These are phyloP conservation scores for Synchiropus splendidus DNA, from an alignment of 2,113 vertebrate genomes.

Conservation along the genomic window DNA sequence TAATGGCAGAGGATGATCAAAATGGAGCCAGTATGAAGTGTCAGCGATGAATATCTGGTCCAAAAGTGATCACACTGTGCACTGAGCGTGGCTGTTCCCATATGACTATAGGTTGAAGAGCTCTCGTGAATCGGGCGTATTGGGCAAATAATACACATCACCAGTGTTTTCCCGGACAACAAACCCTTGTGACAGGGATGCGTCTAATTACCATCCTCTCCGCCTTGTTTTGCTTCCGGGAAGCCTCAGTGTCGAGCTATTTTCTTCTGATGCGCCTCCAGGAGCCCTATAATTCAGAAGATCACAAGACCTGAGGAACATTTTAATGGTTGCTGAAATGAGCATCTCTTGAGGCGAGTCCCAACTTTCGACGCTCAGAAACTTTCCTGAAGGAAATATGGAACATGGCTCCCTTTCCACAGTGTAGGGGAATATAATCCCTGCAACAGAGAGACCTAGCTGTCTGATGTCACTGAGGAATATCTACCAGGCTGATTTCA, in stretches of 20 bases:
- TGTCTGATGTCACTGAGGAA: too few relatives aligned
- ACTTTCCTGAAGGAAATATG: slow-evolving; percentile 33
- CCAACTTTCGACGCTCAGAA: slow-evolving; percentile 47
- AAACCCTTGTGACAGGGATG: slow-evolving; percentile 35
- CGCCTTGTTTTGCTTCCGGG: slow-evolving; percentile 40
- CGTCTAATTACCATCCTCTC: slow-evolving; percentile 42
- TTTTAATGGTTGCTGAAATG: slow-evolving; percentile 50
- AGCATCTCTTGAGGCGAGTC: slow-evolving; percentile 46
- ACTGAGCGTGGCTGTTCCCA: too few relatives aligned
- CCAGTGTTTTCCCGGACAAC: background rate
- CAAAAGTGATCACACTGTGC: too few relatives aligned
- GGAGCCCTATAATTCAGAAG: slow-evolving; percentile 37
- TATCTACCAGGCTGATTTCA: too few relatives aligned
- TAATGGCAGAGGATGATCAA: too few relatives aligned
- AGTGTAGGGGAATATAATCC: slow-evolving; percentile 14
- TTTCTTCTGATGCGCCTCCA: slow-evolving; percentile 25
- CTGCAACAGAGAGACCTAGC: background rate
- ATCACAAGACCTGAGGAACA: slow-evolving; percentile 47
- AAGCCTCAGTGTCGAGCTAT: slow-evolving; percentile 21
- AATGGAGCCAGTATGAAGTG: too few relatives aligned
- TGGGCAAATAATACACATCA: too few relatives aligned
- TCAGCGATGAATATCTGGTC: too few relatives aligned
- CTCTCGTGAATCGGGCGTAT: too few relatives aligned
- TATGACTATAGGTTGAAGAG: too few relatives aligned
- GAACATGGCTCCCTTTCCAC: background rate